phyloP scores from a whole-genome alignment of 2,888 invertebrate genomes.

The Achlya flavicornis region DNA sequence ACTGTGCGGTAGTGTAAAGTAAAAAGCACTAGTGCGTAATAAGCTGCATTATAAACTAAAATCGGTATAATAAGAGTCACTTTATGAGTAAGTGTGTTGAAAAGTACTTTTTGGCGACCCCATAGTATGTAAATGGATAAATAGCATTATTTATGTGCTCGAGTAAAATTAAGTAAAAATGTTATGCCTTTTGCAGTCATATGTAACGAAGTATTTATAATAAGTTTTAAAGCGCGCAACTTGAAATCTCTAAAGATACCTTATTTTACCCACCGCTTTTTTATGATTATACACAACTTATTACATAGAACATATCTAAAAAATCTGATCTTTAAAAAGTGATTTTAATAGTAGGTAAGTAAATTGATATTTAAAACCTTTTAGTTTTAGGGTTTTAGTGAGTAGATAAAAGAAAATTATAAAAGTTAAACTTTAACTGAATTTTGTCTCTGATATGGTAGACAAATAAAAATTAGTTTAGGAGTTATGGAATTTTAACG shows the following conservation, averaged over 20 bases:
- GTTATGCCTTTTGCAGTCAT: background rate
- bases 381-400: constrained; percentile 1
- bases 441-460: too few relatives aligned
- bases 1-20: too few relatives aligned
- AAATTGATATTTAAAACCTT: background rate
- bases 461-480: background rate
- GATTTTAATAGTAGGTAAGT: background rate
- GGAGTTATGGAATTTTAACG: background rate
- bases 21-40: too few relatives aligned
- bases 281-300: background rate
- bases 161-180: background rate
- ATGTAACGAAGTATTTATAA: background rate
- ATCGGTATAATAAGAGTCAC: too few relatives aligned
- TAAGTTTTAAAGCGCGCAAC: too few relatives aligned
- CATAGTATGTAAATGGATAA: background rate
- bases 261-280: background rate
- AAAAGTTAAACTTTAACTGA: background rate
- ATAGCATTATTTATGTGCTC: background rate
- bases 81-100: too few relatives aligned
- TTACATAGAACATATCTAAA: background rate
- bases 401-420: background rate
- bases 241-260: too few relatives aligned
- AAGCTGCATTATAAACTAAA: too few relatives aligned
- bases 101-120: background rate
- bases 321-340: background rate